Conservation (phyloP, 2,113 vertebrate species). For the Hystrix cristata region DNA sequence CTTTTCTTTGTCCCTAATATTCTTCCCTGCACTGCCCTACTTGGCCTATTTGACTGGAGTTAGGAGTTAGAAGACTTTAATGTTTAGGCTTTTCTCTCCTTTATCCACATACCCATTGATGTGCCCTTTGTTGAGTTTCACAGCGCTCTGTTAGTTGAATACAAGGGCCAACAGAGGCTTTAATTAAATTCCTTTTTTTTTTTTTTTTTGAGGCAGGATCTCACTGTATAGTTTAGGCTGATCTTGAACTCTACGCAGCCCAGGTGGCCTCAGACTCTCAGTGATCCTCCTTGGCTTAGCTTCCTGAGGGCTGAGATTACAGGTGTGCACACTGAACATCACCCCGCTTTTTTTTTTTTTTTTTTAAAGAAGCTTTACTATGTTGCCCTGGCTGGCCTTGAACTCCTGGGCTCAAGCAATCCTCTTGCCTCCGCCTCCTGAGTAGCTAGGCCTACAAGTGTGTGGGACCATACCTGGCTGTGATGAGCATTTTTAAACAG, state of each 20-base stretch:
- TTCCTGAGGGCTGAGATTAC: neutral
- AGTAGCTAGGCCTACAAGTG: neutral
- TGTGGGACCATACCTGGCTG: neutral
- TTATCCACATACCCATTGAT: neutral
- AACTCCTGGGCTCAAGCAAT: neutral
- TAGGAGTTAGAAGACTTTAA: neutral
- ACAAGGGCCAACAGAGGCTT: neutral
- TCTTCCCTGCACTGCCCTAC: neutral
- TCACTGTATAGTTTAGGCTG: neutral
- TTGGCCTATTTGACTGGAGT: neutral
- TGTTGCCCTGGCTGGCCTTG: neutral
- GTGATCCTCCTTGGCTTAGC: neutral
- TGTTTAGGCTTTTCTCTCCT: neutral
- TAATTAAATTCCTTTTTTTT: neutral
- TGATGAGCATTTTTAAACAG: neutral
- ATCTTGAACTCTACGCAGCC: neutral
- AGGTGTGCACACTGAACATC: neutral
- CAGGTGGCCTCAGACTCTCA: neutral
- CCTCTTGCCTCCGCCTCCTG: neutral
- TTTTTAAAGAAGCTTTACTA: neutral
- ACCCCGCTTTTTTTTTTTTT: neutral
- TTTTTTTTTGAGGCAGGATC: neutral
- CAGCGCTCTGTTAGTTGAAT: neutral
- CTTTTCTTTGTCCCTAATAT: neutral
- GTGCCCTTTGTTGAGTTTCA: neutral